phyloP scores from a whole-genome alignment of 2,797 vertebrate species.

The Melanotaenia pygmaea region DNA sequence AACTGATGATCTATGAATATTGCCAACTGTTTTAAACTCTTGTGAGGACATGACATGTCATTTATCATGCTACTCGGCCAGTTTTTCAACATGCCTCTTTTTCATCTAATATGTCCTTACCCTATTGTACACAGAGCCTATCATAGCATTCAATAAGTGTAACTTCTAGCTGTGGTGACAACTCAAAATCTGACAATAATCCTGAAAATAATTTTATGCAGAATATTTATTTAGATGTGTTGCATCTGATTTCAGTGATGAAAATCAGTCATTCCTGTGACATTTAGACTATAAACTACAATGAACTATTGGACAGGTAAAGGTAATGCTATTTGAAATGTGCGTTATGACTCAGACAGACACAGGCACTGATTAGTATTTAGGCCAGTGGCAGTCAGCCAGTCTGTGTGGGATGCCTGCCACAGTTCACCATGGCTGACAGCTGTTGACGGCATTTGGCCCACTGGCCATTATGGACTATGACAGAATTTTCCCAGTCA shows the following conservation, averaged over 20 bases:
- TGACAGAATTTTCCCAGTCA: constrained; percentile 29
- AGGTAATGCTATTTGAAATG: constrained; percentile 11
- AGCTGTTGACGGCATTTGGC: constrained; percentile 23
- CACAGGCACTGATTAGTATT: constrained; percentile 21
- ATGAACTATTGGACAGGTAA: background rate
- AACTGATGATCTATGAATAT: background rate
- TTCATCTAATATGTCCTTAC: background rate
- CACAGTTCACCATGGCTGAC: constrained; percentile 16
- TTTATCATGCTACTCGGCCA: background rate
- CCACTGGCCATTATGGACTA: constrained; percentile 13
- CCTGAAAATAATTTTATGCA: background rate
- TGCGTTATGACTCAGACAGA: constrained; percentile 15
- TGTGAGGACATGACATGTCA: background rate
- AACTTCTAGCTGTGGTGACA: background rate
- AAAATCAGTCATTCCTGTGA: background rate
- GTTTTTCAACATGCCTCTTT: background rate
- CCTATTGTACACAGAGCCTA: background rate
- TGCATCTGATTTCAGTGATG: background rate
- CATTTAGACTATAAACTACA: background rate
- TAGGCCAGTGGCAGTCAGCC: constrained; percentile 25
- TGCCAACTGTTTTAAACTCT: background rate
- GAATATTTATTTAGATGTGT: background rate
- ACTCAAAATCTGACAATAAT: background rate
- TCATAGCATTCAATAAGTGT: background rate
- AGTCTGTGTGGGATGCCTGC: constrained; percentile 19